These are phyloP conservation scores for Siderastrea siderea DNA, from an alignment of 92 coral and sea anemone species.

Conservation along the genomic window DNA sequence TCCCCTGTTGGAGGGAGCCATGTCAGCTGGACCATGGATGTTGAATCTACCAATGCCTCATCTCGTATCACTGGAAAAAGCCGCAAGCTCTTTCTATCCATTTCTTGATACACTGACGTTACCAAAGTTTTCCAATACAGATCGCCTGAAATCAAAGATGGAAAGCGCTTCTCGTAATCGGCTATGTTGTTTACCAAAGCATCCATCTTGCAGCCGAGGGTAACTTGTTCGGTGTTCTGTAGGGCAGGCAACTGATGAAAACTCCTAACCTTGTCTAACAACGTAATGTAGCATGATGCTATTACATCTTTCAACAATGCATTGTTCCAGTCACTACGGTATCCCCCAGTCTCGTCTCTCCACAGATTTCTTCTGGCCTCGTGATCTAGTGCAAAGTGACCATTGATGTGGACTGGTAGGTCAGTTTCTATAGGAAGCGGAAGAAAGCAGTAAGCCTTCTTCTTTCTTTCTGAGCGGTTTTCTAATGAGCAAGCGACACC, in stretches of 20 bases:
- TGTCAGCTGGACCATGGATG: not conserved
- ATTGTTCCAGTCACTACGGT: conserved; percentile 76
- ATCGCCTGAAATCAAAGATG: conserved; percentile 35
- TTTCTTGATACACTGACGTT: conserved; percentile 72
- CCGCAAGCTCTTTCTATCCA: conserved; percentile 42
- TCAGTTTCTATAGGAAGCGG: conserved; percentile 83
- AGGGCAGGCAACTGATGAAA: conserved; percentile 16
- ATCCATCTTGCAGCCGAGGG: not conserved
- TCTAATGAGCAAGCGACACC: conserved; percentile 82
- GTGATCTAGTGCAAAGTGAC: conserved; percentile 85
- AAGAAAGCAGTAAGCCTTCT: conserved; percentile 89
- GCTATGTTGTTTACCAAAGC: conserved; percentile 11
- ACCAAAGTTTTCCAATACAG: conserved; percentile 67
- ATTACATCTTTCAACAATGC: conserved; percentile 59
- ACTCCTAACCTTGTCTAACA: conserved; percentile 54
- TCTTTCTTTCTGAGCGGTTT: not conserved
- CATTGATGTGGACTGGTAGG: conserved; percentile 91
- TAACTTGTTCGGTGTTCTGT: not conserved
- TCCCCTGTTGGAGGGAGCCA: conserved; percentile 82
- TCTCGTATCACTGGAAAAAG: conserved; percentile 76
- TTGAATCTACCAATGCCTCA: not conserved
- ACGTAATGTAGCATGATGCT: conserved; percentile 74
- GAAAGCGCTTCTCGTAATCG: conserved; percentile 70
- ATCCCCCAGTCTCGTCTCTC: conserved; percentile 15
- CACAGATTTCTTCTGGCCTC: conserved; percentile 75